Evolutionary conservation across 2,113 vertebrate genomes (phyloP).

Genomic region (Pandion haliaetus): DNA sequence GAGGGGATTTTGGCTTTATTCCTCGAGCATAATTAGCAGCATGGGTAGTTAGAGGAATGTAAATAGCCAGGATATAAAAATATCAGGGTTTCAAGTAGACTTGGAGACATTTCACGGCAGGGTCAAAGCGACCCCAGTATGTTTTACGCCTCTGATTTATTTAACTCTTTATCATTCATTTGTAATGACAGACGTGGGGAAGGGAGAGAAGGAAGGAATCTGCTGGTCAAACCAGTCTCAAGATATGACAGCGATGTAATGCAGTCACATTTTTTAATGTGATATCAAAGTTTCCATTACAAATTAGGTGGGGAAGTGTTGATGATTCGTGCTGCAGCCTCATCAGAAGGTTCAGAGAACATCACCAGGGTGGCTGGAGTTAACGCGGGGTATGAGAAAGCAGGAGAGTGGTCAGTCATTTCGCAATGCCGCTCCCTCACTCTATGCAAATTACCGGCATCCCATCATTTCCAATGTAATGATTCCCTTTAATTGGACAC

Average conservation of each 20-base stretch:
- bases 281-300: neutral
- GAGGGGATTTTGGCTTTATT: neutral
- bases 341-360: neutral
- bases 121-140: neutral
- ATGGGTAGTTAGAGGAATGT: neutral
- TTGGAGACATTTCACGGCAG: neutral
- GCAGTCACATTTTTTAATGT: neutral
- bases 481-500: neutral
- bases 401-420: neutral
- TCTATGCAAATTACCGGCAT: neutral
- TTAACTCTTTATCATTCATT: neutral
- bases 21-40: neutral
- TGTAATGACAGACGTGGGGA: neutral
- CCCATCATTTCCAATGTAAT: neutral
- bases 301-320: neutral
- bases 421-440: fast-evolving
- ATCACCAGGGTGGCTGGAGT: neutral
- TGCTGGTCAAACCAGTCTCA: neutral
- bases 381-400: neutral
- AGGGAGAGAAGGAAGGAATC: neutral
- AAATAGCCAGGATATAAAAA: neutral
- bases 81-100: neutral
- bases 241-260: neutral
- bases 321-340: neutral
- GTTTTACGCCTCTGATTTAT: neutral